These are phyloP conservation scores for Erinaceus europaeus DNA, from an alignment of 2,113 vertebrate genomes.

Conservation along the genomic window DNA sequence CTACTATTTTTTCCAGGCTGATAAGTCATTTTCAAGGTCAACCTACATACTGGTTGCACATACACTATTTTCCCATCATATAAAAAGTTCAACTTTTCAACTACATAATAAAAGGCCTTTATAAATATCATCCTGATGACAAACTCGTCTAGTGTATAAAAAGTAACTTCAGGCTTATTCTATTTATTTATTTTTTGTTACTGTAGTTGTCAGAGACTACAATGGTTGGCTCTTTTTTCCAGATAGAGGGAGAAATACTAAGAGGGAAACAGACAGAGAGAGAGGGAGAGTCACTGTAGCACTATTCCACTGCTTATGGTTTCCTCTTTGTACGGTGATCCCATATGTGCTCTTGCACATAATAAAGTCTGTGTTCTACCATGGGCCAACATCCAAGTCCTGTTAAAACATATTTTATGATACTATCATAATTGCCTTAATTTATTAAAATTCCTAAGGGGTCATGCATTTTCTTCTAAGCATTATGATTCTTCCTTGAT, in stretches of 20 bases:
- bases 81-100: background rate
- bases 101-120: background rate
- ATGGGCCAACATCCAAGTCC: too few relatives aligned
- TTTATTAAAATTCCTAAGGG: conserved; percentile 10
- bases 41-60: background rate
- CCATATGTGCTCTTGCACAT: too few relatives aligned
- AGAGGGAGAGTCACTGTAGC: too few relatives aligned
- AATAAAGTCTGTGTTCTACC: too few relatives aligned
- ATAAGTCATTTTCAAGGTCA: background rate
- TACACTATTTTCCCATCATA: background rate
- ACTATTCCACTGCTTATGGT: too few relatives aligned
- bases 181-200: too few relatives aligned
- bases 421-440: background rate
- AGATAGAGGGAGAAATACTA: too few relatives aligned
- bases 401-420: background rate
- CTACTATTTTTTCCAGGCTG: background rate
- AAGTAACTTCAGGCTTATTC: too few relatives aligned
- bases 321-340: too few relatives aligned
- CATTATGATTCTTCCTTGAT: background rate
- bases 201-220: too few relatives aligned
- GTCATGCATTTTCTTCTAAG: background rate
- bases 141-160: background rate
- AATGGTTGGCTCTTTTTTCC: too few relatives aligned
- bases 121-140: background rate
- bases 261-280: too few relatives aligned